Conservation (phyloP, 2,113 vertebrate genomes). For the Callospermophilus lateralis region DNA sequence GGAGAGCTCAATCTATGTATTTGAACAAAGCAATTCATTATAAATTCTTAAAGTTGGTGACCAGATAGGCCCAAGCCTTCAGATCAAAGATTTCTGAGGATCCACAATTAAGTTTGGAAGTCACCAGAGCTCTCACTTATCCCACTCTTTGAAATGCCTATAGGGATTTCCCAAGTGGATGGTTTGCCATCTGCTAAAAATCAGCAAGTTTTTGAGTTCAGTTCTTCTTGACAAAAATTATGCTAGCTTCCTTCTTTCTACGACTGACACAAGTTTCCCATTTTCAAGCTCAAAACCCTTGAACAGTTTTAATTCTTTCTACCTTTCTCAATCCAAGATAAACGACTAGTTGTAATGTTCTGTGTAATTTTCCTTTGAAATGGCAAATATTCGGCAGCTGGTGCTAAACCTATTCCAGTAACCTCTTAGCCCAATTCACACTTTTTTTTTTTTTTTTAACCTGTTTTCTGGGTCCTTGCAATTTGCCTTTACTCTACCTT, state of each 20-base stretch:
- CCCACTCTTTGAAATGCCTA: background rate
- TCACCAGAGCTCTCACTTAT: background rate
- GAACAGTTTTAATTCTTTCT: background rate
- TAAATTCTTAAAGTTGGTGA: background rate
- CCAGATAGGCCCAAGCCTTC: background rate
- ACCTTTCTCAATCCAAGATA: background rate
- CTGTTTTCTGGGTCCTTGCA: background rate
- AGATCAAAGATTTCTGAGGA: background rate
- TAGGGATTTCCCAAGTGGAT: no score
- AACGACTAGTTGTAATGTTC: background rate
- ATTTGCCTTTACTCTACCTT: background rate
- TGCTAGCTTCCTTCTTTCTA: background rate
- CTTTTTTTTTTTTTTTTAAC: background rate
- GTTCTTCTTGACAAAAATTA: background rate
- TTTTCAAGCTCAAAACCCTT: background rate
- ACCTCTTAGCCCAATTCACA: background rate
- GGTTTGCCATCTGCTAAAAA: background rate
- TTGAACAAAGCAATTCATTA: background rate
- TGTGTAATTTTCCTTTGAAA: background rate
- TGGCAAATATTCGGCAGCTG: background rate
- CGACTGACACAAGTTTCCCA: background rate
- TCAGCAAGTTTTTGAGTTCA: background rate
- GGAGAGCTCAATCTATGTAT: background rate
- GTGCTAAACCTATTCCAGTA: background rate
- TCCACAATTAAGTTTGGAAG: background rate